These are phyloP conservation scores for Harpegnathos saltator DNA, from an alignment of 1,140 invertebrate genomes.

Conservation along the genomic window DNA sequence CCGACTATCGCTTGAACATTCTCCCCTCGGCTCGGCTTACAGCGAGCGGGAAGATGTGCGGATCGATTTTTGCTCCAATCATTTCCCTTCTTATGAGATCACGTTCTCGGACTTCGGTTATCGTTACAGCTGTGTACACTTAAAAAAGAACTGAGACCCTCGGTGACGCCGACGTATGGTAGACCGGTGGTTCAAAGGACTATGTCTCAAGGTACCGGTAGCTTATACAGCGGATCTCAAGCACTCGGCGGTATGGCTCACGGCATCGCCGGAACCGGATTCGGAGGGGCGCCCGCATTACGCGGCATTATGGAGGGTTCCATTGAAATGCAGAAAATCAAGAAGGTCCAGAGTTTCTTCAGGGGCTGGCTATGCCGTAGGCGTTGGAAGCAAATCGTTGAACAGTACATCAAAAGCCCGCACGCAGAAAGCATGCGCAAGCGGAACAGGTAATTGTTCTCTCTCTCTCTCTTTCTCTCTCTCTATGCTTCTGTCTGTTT, in stretches of 20 bases:
- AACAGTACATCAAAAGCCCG: slow-evolving; percentile 97
- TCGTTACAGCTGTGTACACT: slow-evolving; percentile 90
- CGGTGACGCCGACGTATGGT: slow-evolving; percentile 55
- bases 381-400: slow-evolving; percentile 98
- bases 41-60: too few relatives aligned
- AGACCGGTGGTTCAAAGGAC: slow-evolving; percentile 69
- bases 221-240: slow-evolving; percentile 40
- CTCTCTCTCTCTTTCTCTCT: slow-evolving; percentile 1
- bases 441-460: slow-evolving; percentile 91
- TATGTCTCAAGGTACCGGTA: slow-evolving; percentile 69
- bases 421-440: slow-evolving; percentile 98
- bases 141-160: slow-evolving; percentile 91
- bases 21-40: too few relatives aligned
- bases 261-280: slow-evolving; percentile 66
- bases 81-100: neutral
- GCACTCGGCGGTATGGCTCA: slow-evolving; percentile 32
- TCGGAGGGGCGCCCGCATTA: slow-evolving; percentile 63
- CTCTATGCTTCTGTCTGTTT: neutral
- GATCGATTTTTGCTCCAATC: slow-evolving; percentile 19
- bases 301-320: slow-evolving; percentile 86
- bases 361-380: slow-evolving; percentile 97
- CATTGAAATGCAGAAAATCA: slow-evolving; percentile 94
- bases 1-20: too few relatives aligned
- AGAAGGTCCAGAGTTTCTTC: slow-evolving; percentile 98
- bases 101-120: neutral